A percentile compares a stretch with the other conserved stretches of the same genome.
phyloP scores from a whole-genome alignment of 2,113 vertebrate genomes.

The Pelmatolapia mariae region DNA sequence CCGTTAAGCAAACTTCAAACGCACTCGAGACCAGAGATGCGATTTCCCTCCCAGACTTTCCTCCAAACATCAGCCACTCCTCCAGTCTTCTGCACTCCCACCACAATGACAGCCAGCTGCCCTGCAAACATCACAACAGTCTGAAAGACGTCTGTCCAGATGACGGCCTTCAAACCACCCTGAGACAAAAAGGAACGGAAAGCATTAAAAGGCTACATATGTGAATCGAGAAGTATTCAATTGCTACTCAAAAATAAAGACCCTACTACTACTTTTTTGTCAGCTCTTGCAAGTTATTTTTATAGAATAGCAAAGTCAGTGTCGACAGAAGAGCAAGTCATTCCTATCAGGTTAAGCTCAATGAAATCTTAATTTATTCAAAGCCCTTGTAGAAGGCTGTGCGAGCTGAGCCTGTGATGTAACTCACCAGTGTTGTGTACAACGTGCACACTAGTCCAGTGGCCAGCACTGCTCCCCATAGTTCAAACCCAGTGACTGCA shows the following conservation, averaged over 20 bases:
- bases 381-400: background rate
- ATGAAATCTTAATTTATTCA: background rate
- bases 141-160: constrained; percentile 90
- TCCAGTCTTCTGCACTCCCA: constrained; percentile 78
- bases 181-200: constrained; percentile 17
- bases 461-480: constrained; percentile 85
- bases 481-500: constrained; percentile 87
- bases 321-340: background rate
- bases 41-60: constrained; percentile 69
- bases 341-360: background rate
- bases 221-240: background rate
- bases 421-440: constrained; percentile 86
- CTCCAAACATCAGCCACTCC: constrained; percentile 79
- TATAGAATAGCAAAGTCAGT: background rate
- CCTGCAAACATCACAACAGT: constrained; percentile 81
- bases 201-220: background rate
- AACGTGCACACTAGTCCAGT: constrained; percentile 84
- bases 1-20: constrained; percentile 16
- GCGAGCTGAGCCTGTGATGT: background rate
- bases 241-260: background rate
- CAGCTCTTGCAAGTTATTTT: background rate
- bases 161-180: constrained; percentile 87
- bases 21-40: constrained; percentile 82
- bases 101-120: constrained; percentile 84
- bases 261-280: background rate